phyloP scores from a whole-genome alignment of 2,888 invertebrate genomes.

The Ennomos erosarius region DNA sequence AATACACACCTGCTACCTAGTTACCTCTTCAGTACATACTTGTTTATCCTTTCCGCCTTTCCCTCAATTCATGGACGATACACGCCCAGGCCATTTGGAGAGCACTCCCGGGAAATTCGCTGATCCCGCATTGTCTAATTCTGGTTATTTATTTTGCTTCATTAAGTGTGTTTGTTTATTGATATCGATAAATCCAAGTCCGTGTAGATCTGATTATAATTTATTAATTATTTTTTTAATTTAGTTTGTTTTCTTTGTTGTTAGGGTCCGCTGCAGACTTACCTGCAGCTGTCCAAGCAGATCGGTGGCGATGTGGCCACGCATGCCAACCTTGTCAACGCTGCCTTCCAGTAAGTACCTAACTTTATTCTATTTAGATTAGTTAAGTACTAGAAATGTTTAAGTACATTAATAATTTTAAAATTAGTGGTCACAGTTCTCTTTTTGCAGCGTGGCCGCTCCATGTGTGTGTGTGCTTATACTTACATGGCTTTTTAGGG shows the following conservation, averaged over 20 bases:
- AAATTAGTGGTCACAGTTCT: too few relatives aligned
- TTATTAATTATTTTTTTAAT: neutral
- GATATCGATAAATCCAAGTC: too few relatives aligned
- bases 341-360: slow-evolving; percentile 91
- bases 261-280: slow-evolving; percentile 90
- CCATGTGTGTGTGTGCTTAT: too few relatives aligned
- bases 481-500: too few relatives aligned
- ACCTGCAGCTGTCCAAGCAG: slow-evolving; percentile 89
- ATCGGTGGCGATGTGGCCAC: slow-evolving; percentile 94
- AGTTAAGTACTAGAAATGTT: neutral
- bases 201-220: too few relatives aligned
- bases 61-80: neutral
- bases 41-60: neutral
- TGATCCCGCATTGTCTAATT: slow-evolving; percentile 4
- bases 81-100: neutral
- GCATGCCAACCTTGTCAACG: slow-evolving; percentile 92
- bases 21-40: too few relatives aligned
- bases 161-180: too few relatives aligned
- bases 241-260: slow-evolving; percentile 37
- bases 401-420: too few relatives aligned
- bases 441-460: too few relatives aligned
- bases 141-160: slow-evolving; percentile 1
- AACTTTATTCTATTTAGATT: neutral
- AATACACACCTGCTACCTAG: too few relatives aligned
- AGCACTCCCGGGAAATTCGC: neutral